These are phyloP conservation scores for Apodemia duryi DNA, from an alignment of 2,888 invertebrate species.

Conservation along the genomic window DNA sequence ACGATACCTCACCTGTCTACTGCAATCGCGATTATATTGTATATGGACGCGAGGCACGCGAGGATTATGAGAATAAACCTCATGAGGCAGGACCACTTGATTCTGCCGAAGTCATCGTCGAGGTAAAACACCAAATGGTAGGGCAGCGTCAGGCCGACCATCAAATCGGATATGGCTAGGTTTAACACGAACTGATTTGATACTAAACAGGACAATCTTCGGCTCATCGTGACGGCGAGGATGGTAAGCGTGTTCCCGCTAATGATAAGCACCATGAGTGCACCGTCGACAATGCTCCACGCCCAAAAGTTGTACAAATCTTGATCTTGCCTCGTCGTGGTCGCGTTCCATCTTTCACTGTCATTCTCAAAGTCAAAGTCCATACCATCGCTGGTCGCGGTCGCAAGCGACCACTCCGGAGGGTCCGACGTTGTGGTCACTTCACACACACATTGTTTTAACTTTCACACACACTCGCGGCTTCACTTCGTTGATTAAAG, in stretches of 20 bases:
- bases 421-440: constrained; percentile 67
- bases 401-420: constrained; percentile 67
- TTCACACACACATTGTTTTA: constrained; percentile 41
- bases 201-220: constrained; percentile 83
- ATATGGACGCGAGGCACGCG: constrained; percentile 88
- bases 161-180: constrained; percentile 87
- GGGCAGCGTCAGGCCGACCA: constrained; percentile 87
- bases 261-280: constrained; percentile 83
- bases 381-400: constrained; percentile 75
- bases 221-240: constrained; percentile 84
- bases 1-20: constrained; percentile 79
- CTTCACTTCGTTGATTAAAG: background rate
- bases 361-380: constrained; percentile 66
- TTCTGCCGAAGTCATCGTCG: constrained; percentile 78
- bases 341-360: constrained; percentile 59
- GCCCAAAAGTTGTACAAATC: constrained; percentile 72
- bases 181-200: constrained; percentile 90
- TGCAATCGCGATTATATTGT: constrained; percentile 88
- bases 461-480: constrained; percentile 6
- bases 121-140: constrained; percentile 89
- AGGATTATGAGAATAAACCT: constrained; percentile 86
- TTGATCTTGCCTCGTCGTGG: constrained; percentile 46
- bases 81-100: constrained; percentile 83
- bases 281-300: constrained; percentile 83
- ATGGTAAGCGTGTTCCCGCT: constrained; percentile 88